Conservation (phyloP, 53 echinoderm and acorn worm species). For the Luidia sarsii region DNA sequence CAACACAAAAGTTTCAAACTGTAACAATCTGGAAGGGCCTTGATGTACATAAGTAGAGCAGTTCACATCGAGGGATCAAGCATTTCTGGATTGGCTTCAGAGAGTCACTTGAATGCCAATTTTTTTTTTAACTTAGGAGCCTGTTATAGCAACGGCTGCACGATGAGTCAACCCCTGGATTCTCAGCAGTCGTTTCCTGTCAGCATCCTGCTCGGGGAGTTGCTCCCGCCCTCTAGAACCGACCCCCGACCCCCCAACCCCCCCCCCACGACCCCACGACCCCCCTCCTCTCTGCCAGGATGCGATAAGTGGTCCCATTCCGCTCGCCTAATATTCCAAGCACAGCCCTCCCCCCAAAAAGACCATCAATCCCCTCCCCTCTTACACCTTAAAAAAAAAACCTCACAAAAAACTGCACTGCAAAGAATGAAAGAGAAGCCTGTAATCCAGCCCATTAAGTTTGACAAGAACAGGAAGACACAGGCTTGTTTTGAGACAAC, state of each 20-base stretch:
- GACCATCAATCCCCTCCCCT: no score
- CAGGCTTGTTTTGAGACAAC: not conserved
- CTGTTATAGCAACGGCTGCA: not conserved
- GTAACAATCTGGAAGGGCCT: no score
- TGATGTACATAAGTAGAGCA: no score
- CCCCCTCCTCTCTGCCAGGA: slow-evolving; percentile 17
- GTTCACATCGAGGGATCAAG: no score
- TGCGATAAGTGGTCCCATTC: slow-evolving; percentile 1
- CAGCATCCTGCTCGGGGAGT: not conserved
- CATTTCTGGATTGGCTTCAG: no score
- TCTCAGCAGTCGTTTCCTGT: slow-evolving; percentile 9
- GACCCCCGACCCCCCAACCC: no score
- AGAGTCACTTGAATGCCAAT: no score
- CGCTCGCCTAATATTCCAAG: not conserved
- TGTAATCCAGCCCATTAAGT: not conserved
- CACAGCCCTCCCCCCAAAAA: not conserved
- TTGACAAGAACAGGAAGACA: not conserved
- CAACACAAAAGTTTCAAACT: no score
- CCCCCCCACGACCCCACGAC: not conserved
- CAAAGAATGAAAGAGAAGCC: no score
- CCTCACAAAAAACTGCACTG: no score
- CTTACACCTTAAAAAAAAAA: no score
- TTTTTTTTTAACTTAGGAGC: no score
- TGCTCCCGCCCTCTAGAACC: not conserved
- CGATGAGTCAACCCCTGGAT: not conserved